Conservation (phyloP, 2,888 invertebrate species). For the Rapana venosa region DNA sequence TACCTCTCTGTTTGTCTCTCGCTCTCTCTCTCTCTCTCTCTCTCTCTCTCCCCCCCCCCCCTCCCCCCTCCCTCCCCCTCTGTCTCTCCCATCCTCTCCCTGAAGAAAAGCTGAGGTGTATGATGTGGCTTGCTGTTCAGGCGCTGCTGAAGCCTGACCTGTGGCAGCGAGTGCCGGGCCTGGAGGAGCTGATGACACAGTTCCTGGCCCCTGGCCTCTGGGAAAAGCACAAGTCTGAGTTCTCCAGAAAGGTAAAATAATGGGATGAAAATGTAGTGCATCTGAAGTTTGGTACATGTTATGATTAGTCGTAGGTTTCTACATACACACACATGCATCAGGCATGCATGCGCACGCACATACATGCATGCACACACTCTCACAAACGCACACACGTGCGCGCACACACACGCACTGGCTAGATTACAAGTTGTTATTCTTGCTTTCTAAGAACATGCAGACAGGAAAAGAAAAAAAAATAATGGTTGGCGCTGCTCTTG, state of each 20-base stretch:
- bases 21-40: not conserved
- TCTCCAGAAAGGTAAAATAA: constrained; percentile 76
- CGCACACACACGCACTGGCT: too few relatives aligned
- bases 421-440: too few relatives aligned
- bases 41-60: not conserved
- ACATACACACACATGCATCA: too few relatives aligned
- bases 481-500: too few relatives aligned
- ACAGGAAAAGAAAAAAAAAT: too few relatives aligned
- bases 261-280: too few relatives aligned
- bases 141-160: constrained; percentile 84
- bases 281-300: too few relatives aligned
- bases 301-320: too few relatives aligned
- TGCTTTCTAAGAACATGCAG: too few relatives aligned
- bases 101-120: not conserved
- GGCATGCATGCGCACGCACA: too few relatives aligned
- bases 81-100: not conserved
- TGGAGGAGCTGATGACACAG: constrained; percentile 82
- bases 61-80: not conserved
- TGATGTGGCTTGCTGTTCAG: constrained; percentile 53
- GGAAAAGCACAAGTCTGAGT: constrained; percentile 82
- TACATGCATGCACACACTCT: too few relatives aligned
- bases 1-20: not conserved
- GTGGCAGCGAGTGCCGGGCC: constrained; percentile 82
- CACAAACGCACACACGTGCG: too few relatives aligned
- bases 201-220: constrained; percentile 87